Base-by-base conservation (phyloP, 2,888 invertebrate species). In the Volucella zonaria region DNA sequence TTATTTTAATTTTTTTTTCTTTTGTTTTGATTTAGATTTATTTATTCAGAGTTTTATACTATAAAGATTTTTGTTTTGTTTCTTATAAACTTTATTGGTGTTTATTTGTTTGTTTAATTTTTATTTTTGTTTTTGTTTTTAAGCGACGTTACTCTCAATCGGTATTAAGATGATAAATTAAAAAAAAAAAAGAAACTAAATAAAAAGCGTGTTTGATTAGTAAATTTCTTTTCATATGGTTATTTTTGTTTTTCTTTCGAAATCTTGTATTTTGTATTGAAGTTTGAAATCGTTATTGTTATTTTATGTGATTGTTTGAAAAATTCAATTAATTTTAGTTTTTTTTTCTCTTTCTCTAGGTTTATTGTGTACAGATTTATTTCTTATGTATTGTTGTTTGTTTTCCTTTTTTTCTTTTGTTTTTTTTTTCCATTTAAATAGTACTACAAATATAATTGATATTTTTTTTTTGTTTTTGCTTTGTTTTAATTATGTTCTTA, bases 401-500 rank as follows among this genome's bases (percentile, higher is more conserved):
- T 47, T 45, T 62, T 87, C 77, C 15, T 62, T 23, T 23, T 0
- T 23, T 23, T 23, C 0, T 1, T 23, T 23, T 3, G 1, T 73
- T 76, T 56, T 66, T 76, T 86, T 73, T 75, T 66, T 40, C 85
- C 56, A 43, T 31, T 54, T 59, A 66, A 59, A 54, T 76, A 67
- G 64, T 64, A 73, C 80, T 85, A 85, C 75, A 80, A 85, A 80
- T 80, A 80, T 85, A 85, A 83, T 79, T 79, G 74, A 78, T 78
- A 82, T 59, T 66, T 83, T 59, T 38, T 68, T 18, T 70, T 58
- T n/a, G n/a, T 31, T 4, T 31, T 31, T 31, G 31, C 31, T 31
- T 31, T 31, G 6, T 31, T 54, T 76, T 79, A 56, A 77, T 61
- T 76, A 75, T 81, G 71, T 64, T 76, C 80, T 85, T 76, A 85